A percentile compares a stretch with the other conserved stretches of the same genome.
Evolutionary conservation across 1,140 invertebrate genomes (phyloP).

Genomic region (Drosophila littoralis): DNA sequence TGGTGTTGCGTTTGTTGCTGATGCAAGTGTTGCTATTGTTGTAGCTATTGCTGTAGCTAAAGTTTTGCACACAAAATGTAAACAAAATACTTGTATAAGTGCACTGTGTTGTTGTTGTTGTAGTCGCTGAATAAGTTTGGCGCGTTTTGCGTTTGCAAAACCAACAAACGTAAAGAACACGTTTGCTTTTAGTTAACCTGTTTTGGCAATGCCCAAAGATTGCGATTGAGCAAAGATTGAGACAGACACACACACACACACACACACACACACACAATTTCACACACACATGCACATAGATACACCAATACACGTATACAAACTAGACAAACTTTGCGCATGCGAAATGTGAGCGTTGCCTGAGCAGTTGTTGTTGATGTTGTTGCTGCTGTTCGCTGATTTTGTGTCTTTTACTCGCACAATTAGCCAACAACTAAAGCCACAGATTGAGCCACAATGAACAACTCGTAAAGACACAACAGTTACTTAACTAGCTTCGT

Average conservation of each 20-base stretch:
- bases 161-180: conserved; percentile 77
- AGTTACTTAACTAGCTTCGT: conserved; percentile 43
- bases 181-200: conserved; percentile 80
- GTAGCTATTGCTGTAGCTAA: not conserved
- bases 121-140: conserved; percentile 61
- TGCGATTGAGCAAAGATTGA: conserved; percentile 82
- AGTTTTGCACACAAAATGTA: conserved; percentile 58
- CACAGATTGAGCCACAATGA: conserved; percentile 39
- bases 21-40: conserved; percentile 1
- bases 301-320: conserved; percentile 32
- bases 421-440: conserved; percentile 67
- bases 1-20: conserved; percentile 21
- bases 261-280: conserved; percentile 3
- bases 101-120: conserved; percentile 32
- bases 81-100: conserved; percentile 41
- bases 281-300: conserved; percentile 5
- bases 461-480: conserved; percentile 26
- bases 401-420: conserved; percentile 64
- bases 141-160: conserved; percentile 72
- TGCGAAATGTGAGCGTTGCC: conserved; percentile 50
- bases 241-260: conserved; percentile 29
- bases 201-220: conserved; percentile 79
- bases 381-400: conserved; percentile 18
- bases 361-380: conserved; percentile 12
- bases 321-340: conserved; percentile 56